These are phyloP conservation scores for Ectobius pallidus DNA, from an alignment of 2,888 invertebrate genomes.

Conservation along the genomic window DNA sequence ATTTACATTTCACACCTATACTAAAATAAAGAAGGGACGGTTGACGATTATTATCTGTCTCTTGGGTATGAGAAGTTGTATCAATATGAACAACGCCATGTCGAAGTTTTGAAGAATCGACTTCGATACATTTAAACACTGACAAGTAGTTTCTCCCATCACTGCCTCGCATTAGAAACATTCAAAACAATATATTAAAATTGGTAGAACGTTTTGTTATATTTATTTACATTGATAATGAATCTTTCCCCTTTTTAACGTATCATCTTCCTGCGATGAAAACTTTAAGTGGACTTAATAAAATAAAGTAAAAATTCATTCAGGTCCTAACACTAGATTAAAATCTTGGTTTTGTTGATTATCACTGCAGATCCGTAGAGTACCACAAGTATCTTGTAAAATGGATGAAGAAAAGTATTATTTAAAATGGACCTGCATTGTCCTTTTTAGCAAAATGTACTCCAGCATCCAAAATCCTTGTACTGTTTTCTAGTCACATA, in stretches of 20 bases:
- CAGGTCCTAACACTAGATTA: not conserved
- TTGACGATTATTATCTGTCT: conserved; percentile 22
- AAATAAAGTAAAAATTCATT: conserved; percentile 18
- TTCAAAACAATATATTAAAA: no score
- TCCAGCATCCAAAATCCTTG: no score
- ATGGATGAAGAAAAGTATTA: no score
- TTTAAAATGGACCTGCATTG: no score
- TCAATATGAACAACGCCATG: not conserved
- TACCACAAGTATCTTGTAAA: not conserved
- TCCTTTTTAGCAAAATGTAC: no score
- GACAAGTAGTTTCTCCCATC: no score
- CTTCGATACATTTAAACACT: not conserved
- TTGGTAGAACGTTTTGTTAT: no score
- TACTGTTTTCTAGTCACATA: no score
- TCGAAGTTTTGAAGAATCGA: not conserved
- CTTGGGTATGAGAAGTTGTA: not conserved
- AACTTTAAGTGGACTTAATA: not conserved
- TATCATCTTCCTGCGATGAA: not conserved
- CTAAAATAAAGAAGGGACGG: conserved; percentile 30
- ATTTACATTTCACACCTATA: not conserved
- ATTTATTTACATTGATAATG: no score
- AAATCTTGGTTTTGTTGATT: not conserved
- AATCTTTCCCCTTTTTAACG: no score
- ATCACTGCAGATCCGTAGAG: conserved; percentile 6
- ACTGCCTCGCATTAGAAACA: no score